Evolutionary conservation across 2,888 invertebrate genomes (phyloP), one percentile per base, ranked within the genome.

Genomic region (Diarsia rubi): DNA sequence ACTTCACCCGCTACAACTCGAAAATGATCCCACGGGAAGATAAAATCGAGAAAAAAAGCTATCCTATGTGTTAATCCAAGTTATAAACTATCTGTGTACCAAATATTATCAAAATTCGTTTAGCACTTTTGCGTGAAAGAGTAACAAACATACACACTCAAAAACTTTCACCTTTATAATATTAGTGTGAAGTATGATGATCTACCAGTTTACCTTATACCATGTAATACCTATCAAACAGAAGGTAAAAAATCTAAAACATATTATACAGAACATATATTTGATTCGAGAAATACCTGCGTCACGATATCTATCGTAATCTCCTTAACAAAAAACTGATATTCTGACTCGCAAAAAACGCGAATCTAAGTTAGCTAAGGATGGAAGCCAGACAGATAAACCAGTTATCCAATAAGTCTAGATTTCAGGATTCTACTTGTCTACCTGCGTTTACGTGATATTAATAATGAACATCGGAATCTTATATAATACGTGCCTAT

Each of bases 311-410:
- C 24, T 49, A 24, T 47, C 24, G 8, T 11, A 63, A 31, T 54
- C 49, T 49, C 24, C 54, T 24, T 70, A 64, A 77, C 44, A 49
- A 64, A 76, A 70, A 70, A 31, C 63, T 63, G 76, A 76, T 77
- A 77, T 77, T 70, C 63, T n/a, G 76, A 70, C 76, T 49, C 76
- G 63, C 54, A 67, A 73, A 73, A 76, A 79, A 68, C 42, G 31
- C 37, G 57, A 65, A 68, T 64, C 59, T 73, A 79, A 82, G 59
- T 73, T 63, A 70, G 82, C 79, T 82, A 81, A 47, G 69, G 68
- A 69, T 52, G 68, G 70, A 59, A 82, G 27, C 66, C 69, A 77
- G 82, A 80, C 63, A 52, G 82, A 73, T 80, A 80, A 82, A 78
- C 67, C 67, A 37, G 72, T 76, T 79, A 82, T 82, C 47, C 45